These are phyloP conservation scores for Collichthys lucidus DNA, from an alignment of 2,113 vertebrate species.

Conservation along the genomic window DNA sequence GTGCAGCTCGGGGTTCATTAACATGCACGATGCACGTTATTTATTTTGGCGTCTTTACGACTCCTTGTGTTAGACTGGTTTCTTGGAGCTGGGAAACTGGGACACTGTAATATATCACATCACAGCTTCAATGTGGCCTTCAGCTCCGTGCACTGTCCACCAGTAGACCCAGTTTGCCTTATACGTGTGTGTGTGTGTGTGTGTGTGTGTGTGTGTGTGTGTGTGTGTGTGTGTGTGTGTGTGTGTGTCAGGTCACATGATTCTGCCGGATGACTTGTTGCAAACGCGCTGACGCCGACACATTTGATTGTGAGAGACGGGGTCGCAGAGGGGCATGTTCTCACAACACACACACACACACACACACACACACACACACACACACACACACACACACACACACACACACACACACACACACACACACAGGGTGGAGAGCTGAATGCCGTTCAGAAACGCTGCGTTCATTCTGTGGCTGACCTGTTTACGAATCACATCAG, in stretches of 20 bases:
- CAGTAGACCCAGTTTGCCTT: slow-evolving; percentile 42
- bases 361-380: too few relatives aligned
- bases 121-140: slow-evolving; percentile 27
- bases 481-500: slow-evolving; percentile 68
- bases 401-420: too few relatives aligned
- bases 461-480: slow-evolving; percentile 60
- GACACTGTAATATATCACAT: slow-evolving; percentile 24
- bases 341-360: slow-evolving; percentile 48
- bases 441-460: slow-evolving; percentile 35
- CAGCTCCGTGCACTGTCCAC: slow-evolving; percentile 19
- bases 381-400: too few relatives aligned
- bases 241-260: slow-evolving; percentile 66
- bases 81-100: slow-evolving; percentile 43
- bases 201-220: too few relatives aligned
- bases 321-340: slow-evolving; percentile 53
- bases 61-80: not conserved
- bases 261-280: slow-evolving; percentile 80
- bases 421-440: slow-evolving; percentile 20
- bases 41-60: not conserved
- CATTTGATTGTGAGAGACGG: slow-evolving; percentile 81
- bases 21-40: not conserved
- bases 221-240: too few relatives aligned
- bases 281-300: slow-evolving; percentile 81
- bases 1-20: too few relatives aligned
- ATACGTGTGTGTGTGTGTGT: too few relatives aligned